Evolutionary conservation across 2,888 invertebrate species (phyloP), one percentile per base, ranked within the genome.

Genomic region (Eupithecia vulgata): DNA sequence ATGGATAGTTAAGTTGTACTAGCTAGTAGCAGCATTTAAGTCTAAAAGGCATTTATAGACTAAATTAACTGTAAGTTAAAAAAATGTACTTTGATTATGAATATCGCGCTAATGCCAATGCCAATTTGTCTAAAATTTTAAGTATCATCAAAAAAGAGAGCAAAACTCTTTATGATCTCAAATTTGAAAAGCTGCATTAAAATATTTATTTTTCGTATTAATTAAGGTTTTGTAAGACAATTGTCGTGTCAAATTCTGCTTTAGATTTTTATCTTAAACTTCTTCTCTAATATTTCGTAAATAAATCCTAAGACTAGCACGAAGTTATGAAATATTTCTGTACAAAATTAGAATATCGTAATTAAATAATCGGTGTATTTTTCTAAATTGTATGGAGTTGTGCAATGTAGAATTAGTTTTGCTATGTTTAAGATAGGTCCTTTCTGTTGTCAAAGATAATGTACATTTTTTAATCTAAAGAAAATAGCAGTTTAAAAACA

Each of bases 351-450:
- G 67, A 67, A 61, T 72, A 73, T 5, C 42, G 61, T 74, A 67
- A 61, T 62, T 62, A 12, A 67, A 62, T 76, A 69, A 65, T 74
- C 59, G 71, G 70, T 71, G 67, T 79, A 78, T 61, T 74, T 76
- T 42, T 73, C 70, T 73, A 76, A 77, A 74, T 79, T 78, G 78
- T 76, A 86, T 88, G 89, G 89, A 89, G 85, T 87, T 89, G 91
- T 92, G 92, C 91, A 91, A 92, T 92, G 84, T 91, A 91, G 90
- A 72, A 82, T 57, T 83, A 80, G 78, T 78, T 62, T 68, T 57
- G 10, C 35, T 65, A 57, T 52, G 52, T 52, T 25, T 57, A 57
- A 13, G n/a, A 21, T 52, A 52, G 57, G 57, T 21, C 12, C 12
- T 12, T 25, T 57, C 21, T 25, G 57, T 57, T 57, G 21, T 57